A percentile compares a stretch with the other conserved stretches of the same genome.
These are phyloP conservation scores for Ctenopoma kingsleyae DNA, from an alignment of 2,797 vertebrate genomes.

Conservation along the genomic window DNA sequence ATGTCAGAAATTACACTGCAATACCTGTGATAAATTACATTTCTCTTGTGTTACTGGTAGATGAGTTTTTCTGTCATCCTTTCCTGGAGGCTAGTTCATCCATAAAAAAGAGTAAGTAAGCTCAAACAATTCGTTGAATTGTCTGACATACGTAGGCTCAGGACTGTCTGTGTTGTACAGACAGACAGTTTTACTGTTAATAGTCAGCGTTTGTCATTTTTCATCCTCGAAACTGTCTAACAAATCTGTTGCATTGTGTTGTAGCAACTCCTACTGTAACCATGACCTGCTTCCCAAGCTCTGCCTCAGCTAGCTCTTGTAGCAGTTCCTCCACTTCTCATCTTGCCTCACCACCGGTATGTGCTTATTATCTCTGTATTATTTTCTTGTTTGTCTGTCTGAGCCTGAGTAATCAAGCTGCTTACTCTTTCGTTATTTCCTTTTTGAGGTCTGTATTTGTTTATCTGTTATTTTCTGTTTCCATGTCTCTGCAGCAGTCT, in stretches of 20 bases:
- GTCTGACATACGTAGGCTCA: background rate
- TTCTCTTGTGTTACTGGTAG: slow-evolving; percentile 72
- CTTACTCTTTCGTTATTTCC: background rate
- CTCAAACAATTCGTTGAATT: background rate
- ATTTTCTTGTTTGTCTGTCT: background rate
- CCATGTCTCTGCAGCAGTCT: slow-evolving; percentile 86
- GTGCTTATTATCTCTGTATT: slow-evolving; percentile 36
- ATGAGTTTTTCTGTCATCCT: slow-evolving; percentile 95
- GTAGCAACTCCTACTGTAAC: slow-evolving; percentile 89
- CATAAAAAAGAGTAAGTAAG: slow-evolving; percentile 94
- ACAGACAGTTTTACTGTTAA: background rate
- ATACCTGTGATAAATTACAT: slow-evolving; percentile 7
- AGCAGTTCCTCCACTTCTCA: slow-evolving; percentile 98
- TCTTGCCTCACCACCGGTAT: slow-evolving; percentile 94
- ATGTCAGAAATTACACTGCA: background rate
- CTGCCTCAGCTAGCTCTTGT: slow-evolving; percentile 95
- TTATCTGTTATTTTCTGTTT: slow-evolving; percentile 4
- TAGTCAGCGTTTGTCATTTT: background rate
- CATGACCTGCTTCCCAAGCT: slow-evolving; percentile 95
- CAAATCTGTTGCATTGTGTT: slow-evolving; percentile 28
- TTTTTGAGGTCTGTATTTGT: slow-evolving; percentile 3
- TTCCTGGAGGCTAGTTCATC: slow-evolving; percentile 94
- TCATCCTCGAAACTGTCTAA: background rate
- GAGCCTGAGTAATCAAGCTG: background rate
- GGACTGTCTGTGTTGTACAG: background rate